These are phyloP conservation scores for Montipora capricornis DNA, from an alignment of 64 coral and sea anemone genomes.

Conservation along the genomic window DNA sequence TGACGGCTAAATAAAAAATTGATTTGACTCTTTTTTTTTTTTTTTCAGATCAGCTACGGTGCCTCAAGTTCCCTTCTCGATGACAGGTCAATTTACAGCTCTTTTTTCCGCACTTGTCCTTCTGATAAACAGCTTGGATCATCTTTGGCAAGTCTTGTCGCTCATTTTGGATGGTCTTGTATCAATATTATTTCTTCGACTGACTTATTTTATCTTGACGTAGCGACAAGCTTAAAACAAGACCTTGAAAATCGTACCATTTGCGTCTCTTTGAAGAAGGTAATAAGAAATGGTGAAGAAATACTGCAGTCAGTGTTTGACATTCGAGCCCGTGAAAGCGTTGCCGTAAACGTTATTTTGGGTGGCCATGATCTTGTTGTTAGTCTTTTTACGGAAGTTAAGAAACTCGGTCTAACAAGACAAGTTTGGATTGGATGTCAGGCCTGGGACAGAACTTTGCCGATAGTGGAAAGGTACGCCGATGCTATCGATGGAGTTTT, in stretches of 20 bases:
- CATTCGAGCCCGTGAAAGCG: conserved; percentile 15
- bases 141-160: conserved; percentile 41
- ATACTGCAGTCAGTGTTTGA: neutral
- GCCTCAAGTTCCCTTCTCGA: conserved; percentile 41
- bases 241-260: conserved; percentile 53
- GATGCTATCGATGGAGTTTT: conserved; percentile 62
- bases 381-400: conserved; percentile 58
- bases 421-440: conserved; percentile 75
- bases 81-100: conserved; percentile 22
- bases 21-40: neutral
- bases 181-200: conserved; percentile 69
- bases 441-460: neutral
- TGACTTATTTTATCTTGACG: conserved; percentile 6
- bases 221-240: conserved; percentile 36
- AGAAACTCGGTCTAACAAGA: conserved; percentile 39
- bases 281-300: neutral
- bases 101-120: conserved; percentile 33
- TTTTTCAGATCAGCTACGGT: conserved; percentile 31
- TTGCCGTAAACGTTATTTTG: conserved; percentile 62
- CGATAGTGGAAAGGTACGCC: conserved; percentile 3
- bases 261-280: conserved; percentile 34
- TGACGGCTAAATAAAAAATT: no score
- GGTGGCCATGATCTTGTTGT: neutral
- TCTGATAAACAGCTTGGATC: conserved; percentile 46
- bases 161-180: conserved; percentile 58